Evolutionary conservation across 1,140 invertebrate species (phyloP).

Genomic region (Scaptomyza graminum): DNA sequence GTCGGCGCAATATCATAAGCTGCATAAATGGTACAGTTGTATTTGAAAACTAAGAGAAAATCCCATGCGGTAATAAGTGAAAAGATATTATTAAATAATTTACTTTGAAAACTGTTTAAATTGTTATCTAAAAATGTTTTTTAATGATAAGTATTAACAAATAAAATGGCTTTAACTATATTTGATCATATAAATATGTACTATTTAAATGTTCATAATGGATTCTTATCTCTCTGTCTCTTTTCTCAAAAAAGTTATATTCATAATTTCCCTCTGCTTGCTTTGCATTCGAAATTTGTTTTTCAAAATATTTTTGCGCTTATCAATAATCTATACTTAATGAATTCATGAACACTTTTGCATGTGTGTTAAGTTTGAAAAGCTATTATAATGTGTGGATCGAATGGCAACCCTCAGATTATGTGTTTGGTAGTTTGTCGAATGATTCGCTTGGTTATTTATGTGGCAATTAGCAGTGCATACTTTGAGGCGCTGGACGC

Average conservation of each 20-base stretch:
- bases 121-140: too few species aligned
- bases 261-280: too few species aligned
- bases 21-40: slow-evolving; percentile 35
- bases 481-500: slow-evolving; percentile 53
- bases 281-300: slow-evolving; percentile 40
- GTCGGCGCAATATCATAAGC: background rate
- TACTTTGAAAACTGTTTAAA: too few species aligned
- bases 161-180: too few species aligned
- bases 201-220: too few species aligned
- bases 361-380: background rate
- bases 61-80: too few species aligned
- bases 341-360: slow-evolving; percentile 49
- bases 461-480: slow-evolving; percentile 77
- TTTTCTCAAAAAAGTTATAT: too few species aligned
- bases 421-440: background rate
- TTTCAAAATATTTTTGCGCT: slow-evolving; percentile 7
- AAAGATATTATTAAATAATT: too few species aligned
- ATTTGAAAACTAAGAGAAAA: background rate
- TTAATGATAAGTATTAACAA: too few species aligned
- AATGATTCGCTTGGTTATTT: slow-evolving; percentile 64
- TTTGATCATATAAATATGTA: too few species aligned
- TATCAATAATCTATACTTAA: slow-evolving; percentile 57
- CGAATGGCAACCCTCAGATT: slow-evolving; percentile 8
- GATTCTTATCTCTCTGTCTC: too few species aligned
- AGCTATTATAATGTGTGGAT: background rate